Evolutionary conservation across 2,113 vertebrate species (phyloP).

Genomic region (Cyanoramphus novaezelandiae): DNA sequence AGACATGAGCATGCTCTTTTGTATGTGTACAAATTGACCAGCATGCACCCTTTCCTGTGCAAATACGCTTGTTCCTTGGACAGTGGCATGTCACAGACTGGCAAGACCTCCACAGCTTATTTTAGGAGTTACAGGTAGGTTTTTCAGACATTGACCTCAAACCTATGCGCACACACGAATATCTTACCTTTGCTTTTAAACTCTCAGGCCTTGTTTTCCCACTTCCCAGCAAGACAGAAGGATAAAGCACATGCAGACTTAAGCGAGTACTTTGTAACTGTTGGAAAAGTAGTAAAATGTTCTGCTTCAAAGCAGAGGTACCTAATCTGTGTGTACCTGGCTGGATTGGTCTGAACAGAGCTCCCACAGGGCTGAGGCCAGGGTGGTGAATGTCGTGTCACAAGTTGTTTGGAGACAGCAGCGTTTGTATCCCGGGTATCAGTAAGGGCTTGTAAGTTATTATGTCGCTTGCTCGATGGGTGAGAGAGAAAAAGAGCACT

Average conservation of each 20-base stretch:
- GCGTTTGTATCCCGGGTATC: neutral
- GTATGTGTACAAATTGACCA: neutral
- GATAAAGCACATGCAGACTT: neutral
- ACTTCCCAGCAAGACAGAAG: neutral
- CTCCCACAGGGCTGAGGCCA: neutral
- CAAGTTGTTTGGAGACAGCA: neutral
- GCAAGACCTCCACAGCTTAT: neutral
- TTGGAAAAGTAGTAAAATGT: neutral
- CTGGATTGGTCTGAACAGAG: neutral
- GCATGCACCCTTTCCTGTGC: neutral
- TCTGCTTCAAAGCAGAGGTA: neutral
- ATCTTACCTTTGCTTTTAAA: neutral
- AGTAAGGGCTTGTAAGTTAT: neutral
- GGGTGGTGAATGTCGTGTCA: neutral
- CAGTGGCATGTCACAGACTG: neutral
- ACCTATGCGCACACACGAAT: accelerated
- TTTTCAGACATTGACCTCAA: neutral
- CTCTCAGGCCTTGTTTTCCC: neutral
- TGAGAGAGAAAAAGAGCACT: conserved; percentile 9
- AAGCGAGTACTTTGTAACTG: neutral
- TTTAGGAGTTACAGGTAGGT: neutral
- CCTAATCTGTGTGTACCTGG: neutral
- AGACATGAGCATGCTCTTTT: neutral
- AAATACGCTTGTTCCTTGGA: neutral
- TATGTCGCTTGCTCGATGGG: neutral